A percentile compares a stretch with the other conserved stretches of the same genome.
Conservation (phyloP, 2,113 vertebrate genomes). For the Cyprinus carpio region DNA sequence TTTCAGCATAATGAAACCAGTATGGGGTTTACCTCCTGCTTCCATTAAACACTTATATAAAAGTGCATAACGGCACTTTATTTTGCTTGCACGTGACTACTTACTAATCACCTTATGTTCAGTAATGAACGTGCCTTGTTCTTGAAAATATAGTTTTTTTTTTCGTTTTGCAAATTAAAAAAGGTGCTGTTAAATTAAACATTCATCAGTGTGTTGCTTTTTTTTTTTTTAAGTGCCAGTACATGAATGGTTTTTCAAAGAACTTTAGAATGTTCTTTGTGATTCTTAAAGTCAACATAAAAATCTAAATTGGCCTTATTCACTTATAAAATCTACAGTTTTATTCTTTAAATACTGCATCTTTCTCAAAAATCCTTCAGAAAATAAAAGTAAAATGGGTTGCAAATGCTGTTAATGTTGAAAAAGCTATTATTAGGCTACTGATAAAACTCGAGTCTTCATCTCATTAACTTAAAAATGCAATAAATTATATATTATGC, state of each 20-base stretch:
- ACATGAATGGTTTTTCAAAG: too few species aligned
- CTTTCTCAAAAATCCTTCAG: neutral
- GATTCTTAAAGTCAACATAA: too few species aligned
- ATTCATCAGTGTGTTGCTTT: neutral
- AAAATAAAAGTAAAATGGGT: neutral
- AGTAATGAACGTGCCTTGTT: neutral
- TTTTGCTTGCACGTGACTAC: neutral
- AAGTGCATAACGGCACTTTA: neutral
- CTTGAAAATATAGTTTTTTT: neutral
- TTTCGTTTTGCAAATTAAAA: neutral
- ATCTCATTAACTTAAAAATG: neutral
- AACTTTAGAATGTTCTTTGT: too few species aligned
- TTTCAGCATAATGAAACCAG: neutral
- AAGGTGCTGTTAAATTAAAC: neutral
- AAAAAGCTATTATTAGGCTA: neutral
- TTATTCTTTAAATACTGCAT: too few species aligned
- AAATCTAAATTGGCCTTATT: too few species aligned
- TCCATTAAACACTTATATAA: neutral
- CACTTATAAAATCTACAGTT: neutral
- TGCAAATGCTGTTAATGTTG: neutral
- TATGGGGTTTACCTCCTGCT: neutral
- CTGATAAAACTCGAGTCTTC: too few species aligned
- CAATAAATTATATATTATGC: neutral
- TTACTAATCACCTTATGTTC: neutral
- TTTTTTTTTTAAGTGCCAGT: neutral